phyloP scores from a whole-genome alignment of 2,113 vertebrate species.

The Melanerpes formicivorus region DNA sequence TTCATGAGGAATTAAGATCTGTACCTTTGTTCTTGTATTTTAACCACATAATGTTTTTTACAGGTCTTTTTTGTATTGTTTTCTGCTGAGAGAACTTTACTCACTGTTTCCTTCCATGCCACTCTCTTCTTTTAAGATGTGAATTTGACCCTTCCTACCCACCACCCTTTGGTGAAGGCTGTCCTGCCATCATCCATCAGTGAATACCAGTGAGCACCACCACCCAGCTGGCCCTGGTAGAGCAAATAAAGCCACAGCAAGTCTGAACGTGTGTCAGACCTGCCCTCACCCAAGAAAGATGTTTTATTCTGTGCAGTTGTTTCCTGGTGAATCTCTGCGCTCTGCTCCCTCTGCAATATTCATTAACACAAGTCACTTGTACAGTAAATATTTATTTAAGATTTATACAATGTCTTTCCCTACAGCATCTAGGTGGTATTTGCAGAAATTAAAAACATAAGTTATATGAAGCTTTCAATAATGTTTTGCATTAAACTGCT shows the following conservation, averaged over 20 bases:
- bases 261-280: background rate
- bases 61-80: background rate
- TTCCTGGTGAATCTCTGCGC: constrained; percentile 5
- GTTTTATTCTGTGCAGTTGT: background rate
- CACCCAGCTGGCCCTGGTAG: background rate
- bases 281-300: background rate
- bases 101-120: background rate
- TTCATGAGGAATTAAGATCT: background rate
- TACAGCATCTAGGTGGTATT: constrained; percentile 65
- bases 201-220: background rate
- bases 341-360: constrained; percentile 46
- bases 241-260: background rate
- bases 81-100: background rate
- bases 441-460: constrained; percentile 74
- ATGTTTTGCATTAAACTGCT: constrained; percentile 67
- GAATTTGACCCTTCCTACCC: background rate
- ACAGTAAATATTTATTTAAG: constrained; percentile 71
- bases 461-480: constrained; percentile 71
- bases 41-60: background rate
- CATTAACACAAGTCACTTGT: constrained; percentile 56
- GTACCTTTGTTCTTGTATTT: background rate
- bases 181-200: background rate
- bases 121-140: background rate
- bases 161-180: background rate
- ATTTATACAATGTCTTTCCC: constrained; percentile 62